phyloP scores from a whole-genome alignment of 2,797 vertebrate genomes.

The Carapus acus region DNA sequence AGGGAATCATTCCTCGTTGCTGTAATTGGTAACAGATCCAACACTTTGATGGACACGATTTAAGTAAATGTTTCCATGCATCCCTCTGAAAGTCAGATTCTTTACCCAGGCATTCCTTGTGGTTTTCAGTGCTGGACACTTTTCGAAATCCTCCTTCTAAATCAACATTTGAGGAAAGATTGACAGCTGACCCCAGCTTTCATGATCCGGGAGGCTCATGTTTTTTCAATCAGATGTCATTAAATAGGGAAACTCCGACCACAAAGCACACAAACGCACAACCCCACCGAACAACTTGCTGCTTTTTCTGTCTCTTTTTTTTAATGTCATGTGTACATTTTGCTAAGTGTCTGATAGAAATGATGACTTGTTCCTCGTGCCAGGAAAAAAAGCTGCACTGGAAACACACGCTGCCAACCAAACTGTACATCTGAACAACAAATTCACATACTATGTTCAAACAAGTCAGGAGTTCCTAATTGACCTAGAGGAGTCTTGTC shows the following conservation, averaged over 20 bases:
- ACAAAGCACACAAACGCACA: conserved; percentile 37
- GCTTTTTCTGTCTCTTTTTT: conserved; percentile 8
- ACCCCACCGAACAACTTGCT: conserved; percentile 54
- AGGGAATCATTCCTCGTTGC: conserved; percentile 52
- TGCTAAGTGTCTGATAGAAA: conserved; percentile 61
- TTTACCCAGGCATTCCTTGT: conserved; percentile 58
- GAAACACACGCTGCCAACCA: conserved; percentile 55
- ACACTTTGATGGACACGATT: conserved; percentile 68
- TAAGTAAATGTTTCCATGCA: conserved; percentile 73
- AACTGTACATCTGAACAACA: conserved; percentile 51
- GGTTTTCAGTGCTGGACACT: conserved; percentile 55
- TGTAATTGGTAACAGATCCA: conserved; percentile 72
- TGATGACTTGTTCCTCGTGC: conserved; percentile 47
- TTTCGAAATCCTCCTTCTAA: conserved; percentile 62
- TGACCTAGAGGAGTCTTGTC: conserved; percentile 46
- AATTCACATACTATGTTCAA: conserved; percentile 38
- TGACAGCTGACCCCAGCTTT: conserved; percentile 59
- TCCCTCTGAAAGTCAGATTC: conserved; percentile 56
- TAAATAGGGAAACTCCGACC: conserved; percentile 43
- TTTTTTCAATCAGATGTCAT: conserved; percentile 52
- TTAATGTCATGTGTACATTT: conserved; percentile 52
- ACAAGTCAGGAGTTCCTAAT: conserved; percentile 41
- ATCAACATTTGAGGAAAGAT: conserved; percentile 56
- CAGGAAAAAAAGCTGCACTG: conserved; percentile 62
- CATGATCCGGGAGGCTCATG: conserved; percentile 43